Percentiles rank a stretch among this genome's conserved stretches.
Evolutionary conservation across 2,888 invertebrate genomes (phyloP).

Genomic region (Ectobius pallidus): DNA sequence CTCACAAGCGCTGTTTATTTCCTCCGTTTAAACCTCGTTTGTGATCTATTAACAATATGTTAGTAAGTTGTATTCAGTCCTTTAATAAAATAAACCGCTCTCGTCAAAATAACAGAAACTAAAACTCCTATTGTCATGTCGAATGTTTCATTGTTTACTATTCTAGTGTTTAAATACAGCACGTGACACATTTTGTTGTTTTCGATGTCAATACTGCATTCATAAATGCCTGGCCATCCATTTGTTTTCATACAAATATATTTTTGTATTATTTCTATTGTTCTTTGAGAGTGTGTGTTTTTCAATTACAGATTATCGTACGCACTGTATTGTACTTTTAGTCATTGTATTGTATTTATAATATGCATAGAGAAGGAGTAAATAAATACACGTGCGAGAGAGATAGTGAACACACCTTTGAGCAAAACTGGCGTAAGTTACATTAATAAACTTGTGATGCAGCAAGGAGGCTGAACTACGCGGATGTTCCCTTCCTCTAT

Average conservation of each 20-base stretch:
- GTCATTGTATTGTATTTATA: not conserved
- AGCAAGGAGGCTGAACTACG: too few species aligned
- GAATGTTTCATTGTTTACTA: not conserved
- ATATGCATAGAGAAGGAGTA: not conserved
- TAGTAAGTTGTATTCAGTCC: too few species aligned
- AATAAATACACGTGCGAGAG: not conserved
- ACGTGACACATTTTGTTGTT: not conserved
- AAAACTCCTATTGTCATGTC: not conserved
- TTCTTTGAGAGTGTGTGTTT: not conserved
- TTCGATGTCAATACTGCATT: not conserved
- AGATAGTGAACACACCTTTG: not conserved
- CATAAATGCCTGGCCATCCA: not conserved
- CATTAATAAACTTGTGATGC: not conserved
- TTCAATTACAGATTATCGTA: conserved; percentile 9
- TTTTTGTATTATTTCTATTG: not conserved
- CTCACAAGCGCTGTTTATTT: too few species aligned
- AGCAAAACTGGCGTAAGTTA: not conserved
- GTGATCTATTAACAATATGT: too few species aligned
- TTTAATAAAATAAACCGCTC: too few species aligned
- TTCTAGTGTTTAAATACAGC: not conserved
- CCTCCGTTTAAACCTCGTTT: too few species aligned
- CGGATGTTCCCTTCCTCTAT: too few species aligned
- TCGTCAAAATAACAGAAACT: too few species aligned
- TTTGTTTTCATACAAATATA: not conserved
- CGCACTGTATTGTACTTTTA: not conserved